phyloP scores from a whole-genome alignment of 2,888 invertebrate genomes.

The Stenodema calcarata region DNA sequence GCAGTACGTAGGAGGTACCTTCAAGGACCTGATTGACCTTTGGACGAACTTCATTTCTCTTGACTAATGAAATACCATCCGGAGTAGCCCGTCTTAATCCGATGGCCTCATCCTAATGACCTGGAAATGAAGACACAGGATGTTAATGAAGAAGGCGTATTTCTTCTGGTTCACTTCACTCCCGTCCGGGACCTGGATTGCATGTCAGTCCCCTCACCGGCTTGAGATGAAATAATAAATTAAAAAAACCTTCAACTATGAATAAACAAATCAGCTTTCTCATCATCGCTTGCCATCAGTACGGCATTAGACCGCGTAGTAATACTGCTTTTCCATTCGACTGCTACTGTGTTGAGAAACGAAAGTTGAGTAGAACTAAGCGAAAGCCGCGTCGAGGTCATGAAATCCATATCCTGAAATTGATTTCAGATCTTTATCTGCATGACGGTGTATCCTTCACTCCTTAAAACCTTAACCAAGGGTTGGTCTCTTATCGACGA shows the following conservation, averaged over 20 bases:
- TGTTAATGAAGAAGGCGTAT: background rate
- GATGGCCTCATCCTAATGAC: background rate
- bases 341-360: background rate
- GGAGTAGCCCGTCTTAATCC: no score
- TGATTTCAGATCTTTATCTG: background rate
- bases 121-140: constrained; percentile 3
- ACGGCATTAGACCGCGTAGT: background rate
- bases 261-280: background rate
- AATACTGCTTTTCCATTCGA: background rate
- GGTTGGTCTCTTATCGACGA: background rate
- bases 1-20: no score
- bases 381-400: background rate
- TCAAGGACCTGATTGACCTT: no score
- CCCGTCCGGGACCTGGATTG: background rate
- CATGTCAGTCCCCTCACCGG: background rate
- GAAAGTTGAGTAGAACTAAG: background rate
- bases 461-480: background rate
- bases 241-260: background rate
- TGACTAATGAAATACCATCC: no score
- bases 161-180: background rate
- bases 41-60: no score
- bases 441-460: background rate
- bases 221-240: background rate
- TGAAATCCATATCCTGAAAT: background rate
- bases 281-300: background rate